A percentile compares a stretch with the other conserved stretches of the same genome.
phyloP scores from a whole-genome alignment of 2,113 vertebrate genomes.

The Tursiops truncatus region DNA sequence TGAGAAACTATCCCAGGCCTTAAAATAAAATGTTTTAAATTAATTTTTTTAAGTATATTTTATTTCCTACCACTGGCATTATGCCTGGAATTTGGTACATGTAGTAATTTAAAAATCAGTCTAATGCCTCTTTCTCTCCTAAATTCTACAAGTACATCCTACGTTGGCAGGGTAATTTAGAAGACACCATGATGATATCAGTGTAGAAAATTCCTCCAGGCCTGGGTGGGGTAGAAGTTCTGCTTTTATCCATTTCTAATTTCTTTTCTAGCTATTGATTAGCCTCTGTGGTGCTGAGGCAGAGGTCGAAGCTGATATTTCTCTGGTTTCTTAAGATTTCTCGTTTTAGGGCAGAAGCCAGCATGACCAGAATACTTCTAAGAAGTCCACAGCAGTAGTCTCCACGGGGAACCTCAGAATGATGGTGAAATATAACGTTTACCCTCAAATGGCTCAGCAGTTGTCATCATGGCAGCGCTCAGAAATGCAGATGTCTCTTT shows the following conservation, averaged over 20 bases:
- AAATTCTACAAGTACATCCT: not conserved
- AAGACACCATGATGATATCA: not conserved
- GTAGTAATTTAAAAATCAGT: not conserved
- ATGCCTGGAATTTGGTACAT: constrained; percentile 34
- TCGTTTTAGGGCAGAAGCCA: constrained; percentile 26
- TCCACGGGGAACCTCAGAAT: not conserved
- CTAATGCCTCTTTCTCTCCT: not conserved
- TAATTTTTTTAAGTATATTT: constrained; percentile 2
- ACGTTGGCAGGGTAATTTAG: not conserved
- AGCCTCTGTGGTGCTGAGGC: not conserved
- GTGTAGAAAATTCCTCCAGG: not conserved
- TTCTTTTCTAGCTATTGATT: constrained; percentile 2
- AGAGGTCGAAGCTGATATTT: not conserved
- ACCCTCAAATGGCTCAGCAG: constrained; percentile 1
- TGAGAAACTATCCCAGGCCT: not conserved
- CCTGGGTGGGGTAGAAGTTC: not conserved
- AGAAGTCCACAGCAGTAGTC: not conserved
- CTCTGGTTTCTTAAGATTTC: constrained; percentile 21
- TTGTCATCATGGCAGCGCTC: not conserved
- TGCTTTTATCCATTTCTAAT: not conserved
- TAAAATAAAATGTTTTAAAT: constrained; percentile 40
- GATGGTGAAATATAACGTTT: not conserved
- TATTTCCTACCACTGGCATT: not conserved
- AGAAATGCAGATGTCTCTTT: constrained; percentile 37
- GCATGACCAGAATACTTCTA: not conserved